Percentiles rank a stretch among this genome's conserved stretches.
Conservation (phyloP, 1,140 invertebrate genomes). For the Cotesia chilonis region DNA sequence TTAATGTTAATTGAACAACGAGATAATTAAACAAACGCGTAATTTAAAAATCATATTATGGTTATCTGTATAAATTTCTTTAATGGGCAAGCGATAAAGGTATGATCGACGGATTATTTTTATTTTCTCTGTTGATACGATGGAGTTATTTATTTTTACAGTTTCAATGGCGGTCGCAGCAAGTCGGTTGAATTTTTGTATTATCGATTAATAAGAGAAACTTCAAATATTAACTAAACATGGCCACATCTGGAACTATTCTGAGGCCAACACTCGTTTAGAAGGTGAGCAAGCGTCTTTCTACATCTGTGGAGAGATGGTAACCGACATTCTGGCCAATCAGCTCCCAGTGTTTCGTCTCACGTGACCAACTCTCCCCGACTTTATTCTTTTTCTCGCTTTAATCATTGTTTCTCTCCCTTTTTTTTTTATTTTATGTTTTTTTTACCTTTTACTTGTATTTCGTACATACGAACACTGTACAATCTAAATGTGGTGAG, state of each 20-base stretch:
- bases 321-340: conserved; percentile 43
- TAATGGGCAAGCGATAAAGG: conserved; percentile 12
- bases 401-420: neutral
- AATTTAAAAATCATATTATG: neutral
- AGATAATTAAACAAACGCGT: neutral
- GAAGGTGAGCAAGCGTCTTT: conserved; percentile 31
- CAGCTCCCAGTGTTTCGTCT: conserved; percentile 10
- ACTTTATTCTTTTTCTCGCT: neutral
- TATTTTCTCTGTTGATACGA: conserved; percentile 34
- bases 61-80: neutral
- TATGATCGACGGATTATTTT: conserved; percentile 22
- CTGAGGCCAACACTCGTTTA: conserved; percentile 52
- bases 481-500: neutral
- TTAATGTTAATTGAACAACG: neutral
- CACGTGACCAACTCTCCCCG: conserved; percentile 42
- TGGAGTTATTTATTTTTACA: conserved; percentile 19
- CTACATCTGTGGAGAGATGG: conserved; percentile 32
- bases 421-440: neutral
- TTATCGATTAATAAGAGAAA: conserved; percentile 56
- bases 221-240: conserved; percentile 65
- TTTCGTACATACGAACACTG: neutral
- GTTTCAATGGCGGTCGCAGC: conserved; percentile 17
- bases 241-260: conserved; percentile 67
- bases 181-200: conserved; percentile 26
- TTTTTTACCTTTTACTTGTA: neutral